Evolutionary conservation across 1,140 invertebrate genomes (phyloP).

Genomic region (Ganaspis sp.): DNA sequence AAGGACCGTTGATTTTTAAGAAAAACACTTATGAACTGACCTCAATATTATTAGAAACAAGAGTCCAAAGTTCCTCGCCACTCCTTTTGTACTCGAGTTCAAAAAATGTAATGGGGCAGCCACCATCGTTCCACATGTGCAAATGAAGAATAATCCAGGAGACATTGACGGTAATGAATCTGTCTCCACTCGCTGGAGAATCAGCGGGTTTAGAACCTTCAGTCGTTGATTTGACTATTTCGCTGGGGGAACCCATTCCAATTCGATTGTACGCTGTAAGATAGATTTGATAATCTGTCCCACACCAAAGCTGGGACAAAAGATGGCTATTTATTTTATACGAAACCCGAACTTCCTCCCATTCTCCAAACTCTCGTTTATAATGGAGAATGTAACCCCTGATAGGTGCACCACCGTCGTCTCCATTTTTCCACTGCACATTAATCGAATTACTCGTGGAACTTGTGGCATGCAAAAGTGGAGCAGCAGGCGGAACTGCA

Average conservation of each 20-base stretch:
- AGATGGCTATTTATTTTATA: constrained; percentile 86
- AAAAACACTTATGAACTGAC: constrained; percentile 46
- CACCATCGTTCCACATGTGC: constrained; percentile 91
- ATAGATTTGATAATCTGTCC: constrained; percentile 90
- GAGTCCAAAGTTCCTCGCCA: constrained; percentile 78
- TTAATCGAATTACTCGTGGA: constrained; percentile 78
- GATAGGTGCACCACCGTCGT: constrained; percentile 76
- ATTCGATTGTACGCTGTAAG: constrained; percentile 93
- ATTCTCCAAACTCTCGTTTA: constrained; percentile 91
- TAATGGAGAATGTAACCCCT: constrained; percentile 90
- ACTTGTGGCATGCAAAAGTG: constrained; percentile 76
- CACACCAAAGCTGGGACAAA: constrained; percentile 89
- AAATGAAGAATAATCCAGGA: constrained; percentile 93
- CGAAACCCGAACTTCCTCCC: constrained; percentile 90
- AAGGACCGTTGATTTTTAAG: too few species aligned
- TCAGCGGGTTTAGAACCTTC: constrained; percentile 90
- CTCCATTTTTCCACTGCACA: constrained; percentile 77
- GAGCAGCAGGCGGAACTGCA: constrained; percentile 77
- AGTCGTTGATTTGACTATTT: constrained; percentile 89
- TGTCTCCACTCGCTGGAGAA: constrained; percentile 76
- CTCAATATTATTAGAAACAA: constrained; percentile 79
- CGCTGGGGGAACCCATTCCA: constrained; percentile 90
- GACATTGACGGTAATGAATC: constrained; percentile 91
- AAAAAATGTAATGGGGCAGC: constrained; percentile 92
- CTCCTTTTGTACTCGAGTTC: constrained; percentile 86